Percentiles rank a stretch among this genome's conserved stretches.
These are phyloP conservation scores for Dasyornis broadbenti DNA, from an alignment of 2,113 vertebrate species.

Conservation along the genomic window DNA sequence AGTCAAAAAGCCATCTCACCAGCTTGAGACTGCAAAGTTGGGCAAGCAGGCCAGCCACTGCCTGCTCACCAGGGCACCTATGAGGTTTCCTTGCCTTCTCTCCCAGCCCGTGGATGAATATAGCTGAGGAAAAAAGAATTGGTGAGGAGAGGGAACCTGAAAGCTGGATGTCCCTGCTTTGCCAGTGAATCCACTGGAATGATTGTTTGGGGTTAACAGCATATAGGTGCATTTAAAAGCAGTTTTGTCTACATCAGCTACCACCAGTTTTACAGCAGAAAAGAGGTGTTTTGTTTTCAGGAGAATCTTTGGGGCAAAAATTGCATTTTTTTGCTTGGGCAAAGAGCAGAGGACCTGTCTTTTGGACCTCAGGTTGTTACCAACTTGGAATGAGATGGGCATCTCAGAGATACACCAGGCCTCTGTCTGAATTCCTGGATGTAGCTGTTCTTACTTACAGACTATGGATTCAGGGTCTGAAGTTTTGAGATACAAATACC, in stretches of 20 bases:
- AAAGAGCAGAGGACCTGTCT: not conserved
- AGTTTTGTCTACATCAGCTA: not conserved
- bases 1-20: not conserved
- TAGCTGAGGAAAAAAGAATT: not conserved
- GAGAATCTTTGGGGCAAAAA: not conserved
- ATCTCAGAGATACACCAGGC: not conserved
- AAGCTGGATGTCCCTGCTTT: not conserved
- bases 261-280: not conserved
- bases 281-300: not conserved
- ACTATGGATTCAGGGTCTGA: not conserved
- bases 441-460: not conserved
- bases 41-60: not conserved
- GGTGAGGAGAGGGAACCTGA: not conserved
- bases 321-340: not conserved
- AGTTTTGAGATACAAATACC: not conserved
- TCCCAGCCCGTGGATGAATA: not conserved
- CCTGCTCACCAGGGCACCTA: not conserved
- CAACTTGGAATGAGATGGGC: not conserved
- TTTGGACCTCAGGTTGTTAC: not conserved
- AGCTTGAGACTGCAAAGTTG: not conserved
- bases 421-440: not conserved
- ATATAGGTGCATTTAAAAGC: not conserved
- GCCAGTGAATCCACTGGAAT: not conserved
- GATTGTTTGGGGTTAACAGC: not conserved
- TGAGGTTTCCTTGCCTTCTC: not conserved